These are phyloP conservation scores for Formica selysi DNA, from an alignment of 1,140 invertebrate genomes.

Conservation along the genomic window DNA sequence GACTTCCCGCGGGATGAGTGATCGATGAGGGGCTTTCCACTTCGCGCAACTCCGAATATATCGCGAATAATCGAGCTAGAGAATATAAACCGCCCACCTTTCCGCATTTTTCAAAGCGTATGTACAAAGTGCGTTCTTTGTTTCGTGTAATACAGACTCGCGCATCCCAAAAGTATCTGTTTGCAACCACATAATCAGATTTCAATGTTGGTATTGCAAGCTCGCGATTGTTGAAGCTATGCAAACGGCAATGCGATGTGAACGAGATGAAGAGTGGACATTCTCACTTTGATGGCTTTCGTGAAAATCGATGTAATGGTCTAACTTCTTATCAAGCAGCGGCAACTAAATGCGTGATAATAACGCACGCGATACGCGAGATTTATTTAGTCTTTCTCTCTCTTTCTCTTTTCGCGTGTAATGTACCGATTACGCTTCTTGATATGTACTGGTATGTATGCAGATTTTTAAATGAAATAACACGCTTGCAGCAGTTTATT, in stretches of 20 bases:
- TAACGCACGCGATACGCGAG: neutral
- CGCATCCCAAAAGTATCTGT: neutral
- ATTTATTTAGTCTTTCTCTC: constrained; percentile 7
- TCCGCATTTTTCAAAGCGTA: constrained; percentile 1
- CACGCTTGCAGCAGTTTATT: neutral
- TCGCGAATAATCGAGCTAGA: constrained; percentile 38
- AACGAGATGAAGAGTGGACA: constrained; percentile 2
- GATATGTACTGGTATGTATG: neutral
- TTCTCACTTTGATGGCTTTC: neutral
- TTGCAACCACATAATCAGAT: constrained; percentile 13
- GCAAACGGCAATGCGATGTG: neutral
- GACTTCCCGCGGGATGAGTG: constrained; percentile 63
- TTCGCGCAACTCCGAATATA: constrained; percentile 2
- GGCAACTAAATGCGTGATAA: neutral
- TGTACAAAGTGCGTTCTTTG: neutral
- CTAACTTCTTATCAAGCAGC: neutral
- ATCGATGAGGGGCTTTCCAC: constrained; percentile 58
- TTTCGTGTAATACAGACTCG: neutral
- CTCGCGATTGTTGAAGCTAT: constrained; percentile 2
- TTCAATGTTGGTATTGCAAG: constrained; percentile 14
- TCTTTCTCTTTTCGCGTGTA: neutral
- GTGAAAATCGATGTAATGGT: constrained; percentile 18
- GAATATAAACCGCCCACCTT: constrained; percentile 12
- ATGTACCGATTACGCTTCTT: neutral
- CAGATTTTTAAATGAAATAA: constrained; percentile 16